Percentiles rank a stretch among this genome's conserved stretches.
These are phyloP conservation scores for Yponomeuta evonymella DNA, from an alignment of 2,888 invertebrate genomes.

Conservation along the genomic window DNA sequence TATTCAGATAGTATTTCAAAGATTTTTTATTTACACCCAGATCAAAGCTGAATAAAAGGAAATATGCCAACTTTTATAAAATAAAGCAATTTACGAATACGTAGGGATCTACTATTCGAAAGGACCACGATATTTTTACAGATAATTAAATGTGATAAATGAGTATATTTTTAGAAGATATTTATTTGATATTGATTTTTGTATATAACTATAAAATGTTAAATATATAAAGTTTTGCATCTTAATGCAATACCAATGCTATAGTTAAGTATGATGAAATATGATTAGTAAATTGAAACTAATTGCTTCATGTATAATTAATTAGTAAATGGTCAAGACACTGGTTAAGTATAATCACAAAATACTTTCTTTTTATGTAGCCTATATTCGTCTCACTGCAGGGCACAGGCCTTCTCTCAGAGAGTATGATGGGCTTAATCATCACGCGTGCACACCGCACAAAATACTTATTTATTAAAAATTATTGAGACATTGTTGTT, in stretches of 20 bases:
- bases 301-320: background rate
- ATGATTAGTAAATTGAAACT: background rate
- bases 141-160: constrained; percentile 49
- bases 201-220: constrained; percentile 3
- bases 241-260: background rate
- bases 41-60: no score
- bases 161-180: constrained; percentile 61
- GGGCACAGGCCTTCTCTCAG: no score
- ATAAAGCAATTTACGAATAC: constrained; percentile 13
- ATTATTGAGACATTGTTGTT: background rate
- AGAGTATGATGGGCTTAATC: no score
- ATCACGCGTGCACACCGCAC: constrained; percentile 26
- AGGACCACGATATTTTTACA: constrained; percentile 53
- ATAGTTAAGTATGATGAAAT: background rate
- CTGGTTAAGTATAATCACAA: constrained; percentile 51
- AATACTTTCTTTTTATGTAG: constrained; percentile 24
- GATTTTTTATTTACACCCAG: no score
- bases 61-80: constrained; percentile 12
- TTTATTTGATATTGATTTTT: constrained; percentile 34
- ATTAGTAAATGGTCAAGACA: constrained; percentile 28
- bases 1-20: no score
- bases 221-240: background rate
- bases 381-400: no score
- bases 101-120: constrained; percentile 20
- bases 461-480: constrained; percentile 27